A percentile compares a stretch with the other conserved stretches of the same genome.
Conservation (phyloP, 2,888 invertebrate genomes). For the Iselma pallidipennis region DNA sequence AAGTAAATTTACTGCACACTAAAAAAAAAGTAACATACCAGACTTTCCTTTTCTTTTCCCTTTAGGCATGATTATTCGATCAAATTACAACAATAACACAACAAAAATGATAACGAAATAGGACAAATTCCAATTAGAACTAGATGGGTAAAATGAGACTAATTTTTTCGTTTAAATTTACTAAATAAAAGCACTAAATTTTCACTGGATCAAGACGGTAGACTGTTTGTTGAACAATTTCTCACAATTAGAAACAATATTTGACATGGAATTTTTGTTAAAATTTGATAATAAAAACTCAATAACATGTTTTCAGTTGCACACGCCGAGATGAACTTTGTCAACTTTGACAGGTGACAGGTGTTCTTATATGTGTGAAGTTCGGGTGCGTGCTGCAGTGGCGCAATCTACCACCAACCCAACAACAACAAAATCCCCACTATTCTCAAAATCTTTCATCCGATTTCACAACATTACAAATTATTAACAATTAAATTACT, state of each 20-base stretch:
- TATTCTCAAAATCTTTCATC: too few relatives aligned
- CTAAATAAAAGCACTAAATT: constrained; percentile 62
- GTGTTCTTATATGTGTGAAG: constrained; percentile 19
- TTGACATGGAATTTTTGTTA: constrained; percentile 72
- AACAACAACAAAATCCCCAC: too few relatives aligned
- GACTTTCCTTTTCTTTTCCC: constrained; percentile 76
- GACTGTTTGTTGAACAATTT: constrained; percentile 74
- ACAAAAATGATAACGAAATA: background rate
- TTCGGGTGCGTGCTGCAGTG: too few relatives aligned
- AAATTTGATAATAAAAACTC: constrained; percentile 72
- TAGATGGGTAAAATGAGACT: constrained; percentile 31
- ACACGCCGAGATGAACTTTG: constrained; percentile 46
- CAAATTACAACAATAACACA: constrained; percentile 31
- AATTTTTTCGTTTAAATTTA: constrained; percentile 56
- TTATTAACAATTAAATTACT: too few relatives aligned
- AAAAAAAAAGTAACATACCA: constrained; percentile 59
- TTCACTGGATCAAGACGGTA: constrained; percentile 78
- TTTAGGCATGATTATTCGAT: constrained; percentile 70
- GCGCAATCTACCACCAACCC: too few relatives aligned
- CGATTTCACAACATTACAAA: too few relatives aligned
- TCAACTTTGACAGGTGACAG: constrained; percentile 21
- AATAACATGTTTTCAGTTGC: constrained; percentile 69
- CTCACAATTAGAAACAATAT: constrained; percentile 70
- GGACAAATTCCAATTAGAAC: background rate
- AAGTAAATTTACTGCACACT: too few relatives aligned